Conservation (phyloP, 2,888 invertebrate genomes). For the Harpalus rubripes region DNA sequence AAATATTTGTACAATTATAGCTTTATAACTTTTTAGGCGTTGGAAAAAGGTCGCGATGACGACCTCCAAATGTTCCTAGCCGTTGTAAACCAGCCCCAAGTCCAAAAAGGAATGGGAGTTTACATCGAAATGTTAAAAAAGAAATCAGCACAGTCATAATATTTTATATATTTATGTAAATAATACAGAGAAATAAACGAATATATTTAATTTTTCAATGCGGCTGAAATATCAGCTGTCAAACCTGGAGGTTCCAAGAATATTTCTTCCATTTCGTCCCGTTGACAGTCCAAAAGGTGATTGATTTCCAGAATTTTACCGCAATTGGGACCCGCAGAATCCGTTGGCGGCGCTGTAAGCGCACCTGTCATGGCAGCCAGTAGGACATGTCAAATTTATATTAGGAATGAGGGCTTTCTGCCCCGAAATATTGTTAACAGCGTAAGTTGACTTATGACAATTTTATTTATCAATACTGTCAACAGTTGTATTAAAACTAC, state of each 20-base stretch:
- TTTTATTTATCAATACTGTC: no score
- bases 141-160: slow-evolving; percentile 74
- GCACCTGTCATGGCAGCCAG: no score
- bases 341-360: no score
- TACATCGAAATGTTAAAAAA: slow-evolving; percentile 86
- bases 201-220: slow-evolving; percentile 62
- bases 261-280: slow-evolving; percentile 82
- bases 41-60: slow-evolving; percentile 81
- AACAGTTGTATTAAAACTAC: no score
- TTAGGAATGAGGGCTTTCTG: no score
- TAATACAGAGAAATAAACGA: slow-evolving; percentile 17
- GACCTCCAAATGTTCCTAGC: slow-evolving; percentile 84
- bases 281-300: slow-evolving; percentile 86
- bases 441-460: no score
- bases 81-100: slow-evolving; percentile 81
- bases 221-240: slow-evolving; percentile 70
- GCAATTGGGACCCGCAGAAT: no score
- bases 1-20: not conserved
- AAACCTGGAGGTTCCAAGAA: slow-evolving; percentile 60
- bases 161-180: slow-evolving; percentile 43
- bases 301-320: slow-evolving; percentile 88
- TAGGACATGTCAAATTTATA: no score
- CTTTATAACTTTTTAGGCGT: slow-evolving; percentile 74
- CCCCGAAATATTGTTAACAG: no score
- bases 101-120: slow-evolving; percentile 85